Conservation (phyloP, 2,797 vertebrate species). For the Leptatherina wallacei region DNA sequence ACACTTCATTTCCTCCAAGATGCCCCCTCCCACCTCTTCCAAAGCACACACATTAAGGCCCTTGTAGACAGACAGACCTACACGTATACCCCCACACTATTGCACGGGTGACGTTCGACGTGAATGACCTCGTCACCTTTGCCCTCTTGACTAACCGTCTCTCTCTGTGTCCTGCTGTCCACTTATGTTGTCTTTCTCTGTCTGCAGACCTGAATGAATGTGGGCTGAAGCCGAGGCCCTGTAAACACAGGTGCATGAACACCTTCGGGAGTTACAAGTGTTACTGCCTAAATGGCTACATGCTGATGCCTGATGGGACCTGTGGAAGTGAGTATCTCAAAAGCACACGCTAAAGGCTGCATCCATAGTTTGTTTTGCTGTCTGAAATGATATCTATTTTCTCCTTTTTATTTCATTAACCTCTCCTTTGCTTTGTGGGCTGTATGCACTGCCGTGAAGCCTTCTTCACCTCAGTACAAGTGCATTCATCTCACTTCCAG, state of each 20-base stretch:
- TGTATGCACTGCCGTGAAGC: neutral
- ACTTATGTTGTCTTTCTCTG: slow-evolving; percentile 39
- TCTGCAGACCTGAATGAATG: slow-evolving; percentile 95
- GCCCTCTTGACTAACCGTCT: slow-evolving; percentile 48
- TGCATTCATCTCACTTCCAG: slow-evolving; percentile 17
- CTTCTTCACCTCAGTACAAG: slow-evolving; percentile 18
- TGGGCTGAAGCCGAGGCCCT: slow-evolving; percentile 93
- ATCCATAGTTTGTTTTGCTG: slow-evolving; percentile 8
- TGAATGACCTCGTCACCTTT: slow-evolving; percentile 69
- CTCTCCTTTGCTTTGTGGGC: slow-evolving; percentile 24
- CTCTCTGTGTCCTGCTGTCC: slow-evolving; percentile 8
- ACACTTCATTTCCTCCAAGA: slow-evolving; percentile 45
- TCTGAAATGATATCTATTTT: slow-evolving; percentile 24
- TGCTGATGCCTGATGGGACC: slow-evolving; percentile 92
- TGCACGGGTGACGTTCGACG: slow-evolving; percentile 51
- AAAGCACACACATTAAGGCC: slow-evolving; percentile 37
- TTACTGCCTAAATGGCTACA: slow-evolving; percentile 94
- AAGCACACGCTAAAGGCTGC: slow-evolving; percentile 8
- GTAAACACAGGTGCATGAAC: slow-evolving; percentile 97
- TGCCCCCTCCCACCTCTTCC: slow-evolving; percentile 2
- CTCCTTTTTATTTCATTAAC: neutral
- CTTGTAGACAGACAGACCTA: slow-evolving; percentile 31
- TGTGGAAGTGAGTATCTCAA: slow-evolving; percentile 88
- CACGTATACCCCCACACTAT: slow-evolving; percentile 36
- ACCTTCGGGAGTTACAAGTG: slow-evolving; percentile 97